These are phyloP conservation scores for Lepus americanus DNA, from an alignment of 2,113 vertebrate species.

Conservation along the genomic window DNA sequence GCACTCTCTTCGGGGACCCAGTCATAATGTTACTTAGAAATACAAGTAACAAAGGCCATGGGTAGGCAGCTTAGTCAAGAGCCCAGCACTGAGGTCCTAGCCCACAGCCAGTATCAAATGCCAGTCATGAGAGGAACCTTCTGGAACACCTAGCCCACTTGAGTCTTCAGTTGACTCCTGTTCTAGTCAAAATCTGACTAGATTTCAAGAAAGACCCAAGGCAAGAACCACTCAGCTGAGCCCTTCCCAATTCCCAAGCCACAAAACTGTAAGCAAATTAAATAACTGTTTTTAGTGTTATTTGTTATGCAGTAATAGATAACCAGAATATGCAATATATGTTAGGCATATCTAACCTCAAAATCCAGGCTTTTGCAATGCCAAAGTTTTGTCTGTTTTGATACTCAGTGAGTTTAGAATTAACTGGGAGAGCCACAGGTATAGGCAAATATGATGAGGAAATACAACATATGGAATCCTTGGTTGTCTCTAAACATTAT, in stretches of 20 bases:
- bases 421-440: not conserved
- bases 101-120: not conserved
- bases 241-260: not conserved
- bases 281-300: not conserved
- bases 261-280: not conserved
- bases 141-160: not conserved
- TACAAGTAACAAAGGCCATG: not conserved
- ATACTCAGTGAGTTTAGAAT: not conserved
- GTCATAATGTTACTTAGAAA: not conserved
- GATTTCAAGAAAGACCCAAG: not conserved
- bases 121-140: too few relatives aligned
- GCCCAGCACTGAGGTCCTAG: not conserved
- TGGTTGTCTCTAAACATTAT: not conserved
- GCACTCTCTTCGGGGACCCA: not conserved
- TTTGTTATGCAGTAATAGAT: not conserved
- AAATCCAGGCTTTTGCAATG: not conserved
- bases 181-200: not conserved
- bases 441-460: not conserved
- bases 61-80: not conserved
- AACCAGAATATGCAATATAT: not conserved
- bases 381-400: not conserved
- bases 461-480: not conserved
- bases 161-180: not conserved
- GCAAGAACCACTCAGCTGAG: not conserved
- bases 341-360: not conserved